These are phyloP conservation scores for Apotomis betuletana DNA, from an alignment of 2,888 invertebrate genomes.

Conservation along the genomic window DNA sequence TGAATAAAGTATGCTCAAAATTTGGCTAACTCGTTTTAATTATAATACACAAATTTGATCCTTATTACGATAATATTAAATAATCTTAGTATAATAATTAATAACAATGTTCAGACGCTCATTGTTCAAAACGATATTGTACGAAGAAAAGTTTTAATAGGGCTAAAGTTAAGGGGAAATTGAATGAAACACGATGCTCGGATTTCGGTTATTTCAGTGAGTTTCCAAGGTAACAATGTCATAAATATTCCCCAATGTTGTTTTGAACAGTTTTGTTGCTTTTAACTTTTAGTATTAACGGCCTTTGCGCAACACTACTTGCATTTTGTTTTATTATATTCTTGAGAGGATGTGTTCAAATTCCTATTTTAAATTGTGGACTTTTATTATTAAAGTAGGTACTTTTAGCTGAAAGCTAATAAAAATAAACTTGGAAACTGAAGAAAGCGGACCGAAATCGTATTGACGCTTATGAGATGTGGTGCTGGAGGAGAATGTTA, in stretches of 20 bases:
- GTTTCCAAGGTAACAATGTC: constrained; percentile 44
- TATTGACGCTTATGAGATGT: too few species aligned
- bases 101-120: constrained; percentile 58
- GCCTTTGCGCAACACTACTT: constrained; percentile 1
- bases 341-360: too few species aligned
- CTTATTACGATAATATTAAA: constrained; percentile 48
- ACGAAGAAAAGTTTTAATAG: constrained; percentile 75
- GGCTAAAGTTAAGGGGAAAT: constrained; percentile 65
- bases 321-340: background rate
- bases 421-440: too few species aligned
- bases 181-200: constrained; percentile 58
- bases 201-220: constrained; percentile 61
- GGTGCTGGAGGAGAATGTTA: too few species aligned
- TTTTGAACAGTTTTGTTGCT: constrained; percentile 8
- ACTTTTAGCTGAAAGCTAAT: too few species aligned
- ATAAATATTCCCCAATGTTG: constrained; percentile 29
- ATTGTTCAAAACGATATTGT: constrained; percentile 67
- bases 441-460: too few species aligned
- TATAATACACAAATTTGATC: constrained; percentile 29
- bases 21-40: constrained; percentile 19
- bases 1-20: constrained; percentile 8
- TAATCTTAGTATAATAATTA: constrained; percentile 66
- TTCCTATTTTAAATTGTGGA: too few species aligned
- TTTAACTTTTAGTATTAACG: background rate
- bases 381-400: too few species aligned